phyloP scores from a whole-genome alignment of 2,888 invertebrate species.

The Carcina quercana region DNA sequence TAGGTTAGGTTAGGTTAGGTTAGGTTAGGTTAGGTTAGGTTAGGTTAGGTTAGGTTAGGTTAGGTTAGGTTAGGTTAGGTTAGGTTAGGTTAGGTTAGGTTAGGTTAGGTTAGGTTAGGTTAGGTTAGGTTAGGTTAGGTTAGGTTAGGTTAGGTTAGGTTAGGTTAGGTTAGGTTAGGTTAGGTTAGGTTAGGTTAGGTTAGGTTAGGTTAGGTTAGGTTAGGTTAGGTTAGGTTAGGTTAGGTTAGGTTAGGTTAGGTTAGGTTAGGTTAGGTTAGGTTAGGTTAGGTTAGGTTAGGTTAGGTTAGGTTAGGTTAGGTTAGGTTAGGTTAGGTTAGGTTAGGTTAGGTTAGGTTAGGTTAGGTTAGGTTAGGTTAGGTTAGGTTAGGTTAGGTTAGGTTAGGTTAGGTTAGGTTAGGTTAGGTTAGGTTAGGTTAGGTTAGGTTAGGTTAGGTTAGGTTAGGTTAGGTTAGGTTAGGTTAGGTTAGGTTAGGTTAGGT shows the following conservation, averaged over 20 bases:
- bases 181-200: constrained; percentile 6
- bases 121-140: constrained; percentile 3
- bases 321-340: constrained; percentile 9
- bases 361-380: constrained; percentile 9
- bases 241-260: constrained; percentile 9
- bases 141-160: constrained; percentile 7
- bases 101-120: constrained; percentile 1
- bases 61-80: constrained; percentile 3
- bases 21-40: constrained; percentile 7
- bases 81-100: constrained; percentile 3
- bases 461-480: constrained; percentile 9
- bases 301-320: constrained; percentile 8
- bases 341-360: constrained; percentile 9
- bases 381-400: constrained; percentile 9
- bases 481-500: constrained; percentile 9
- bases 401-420: constrained; percentile 9
- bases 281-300: constrained; percentile 9
- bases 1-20: constrained; percentile 16
- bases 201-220: constrained; percentile 10
- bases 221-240: constrained; percentile 9
- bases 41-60: constrained; percentile 5
- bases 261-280: constrained; percentile 10
- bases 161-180: constrained; percentile 7
- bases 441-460: constrained; percentile 9
- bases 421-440: constrained; percentile 7